These are phyloP conservation scores for Crenichthys baileyi DNA, from an alignment of 2,797 vertebrate genomes.

Conservation along the genomic window DNA sequence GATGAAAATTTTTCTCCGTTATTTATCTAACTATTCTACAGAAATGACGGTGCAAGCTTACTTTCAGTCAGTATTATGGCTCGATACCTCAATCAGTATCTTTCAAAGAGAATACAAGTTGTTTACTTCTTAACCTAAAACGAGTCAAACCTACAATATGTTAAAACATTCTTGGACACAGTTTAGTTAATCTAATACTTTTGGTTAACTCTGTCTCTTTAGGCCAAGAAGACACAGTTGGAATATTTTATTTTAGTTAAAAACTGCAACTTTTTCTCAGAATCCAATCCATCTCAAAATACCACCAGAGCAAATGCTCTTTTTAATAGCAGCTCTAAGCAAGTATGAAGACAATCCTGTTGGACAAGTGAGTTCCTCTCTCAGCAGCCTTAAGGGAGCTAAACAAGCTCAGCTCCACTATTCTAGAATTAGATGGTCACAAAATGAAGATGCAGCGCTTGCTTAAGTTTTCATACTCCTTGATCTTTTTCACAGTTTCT, in stretches of 20 bases:
- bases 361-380: conserved; percentile 62
- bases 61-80: conserved; percentile 28
- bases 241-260: conserved; percentile 46
- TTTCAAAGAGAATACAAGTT: background rate
- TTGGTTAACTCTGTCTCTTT: conserved; percentile 23
- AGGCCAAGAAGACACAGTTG: conserved; percentile 27
- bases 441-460: conserved; percentile 15
- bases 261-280: conserved; percentile 53
- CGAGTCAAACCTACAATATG: background rate
- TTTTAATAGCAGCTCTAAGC: conserved; percentile 73
- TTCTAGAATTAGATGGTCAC: conserved; percentile 26
- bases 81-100: conserved; percentile 23
- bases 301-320: conserved; percentile 49
- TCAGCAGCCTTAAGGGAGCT: conserved; percentile 54
- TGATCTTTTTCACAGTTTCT: background rate
- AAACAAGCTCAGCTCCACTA: conserved; percentile 46
- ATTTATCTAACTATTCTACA: conserved; percentile 19
- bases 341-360: conserved; percentile 68
- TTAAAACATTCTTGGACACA: background rate
- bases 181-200: background rate
- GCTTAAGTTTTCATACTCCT: background rate
- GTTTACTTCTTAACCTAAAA: conserved; percentile 25
- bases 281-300: conserved; percentile 65
- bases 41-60: background rate
- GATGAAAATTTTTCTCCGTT: conserved; percentile 16